Conservation (phyloP, 2,797 vertebrate genomes). For the Okamejei kenojei region DNA sequence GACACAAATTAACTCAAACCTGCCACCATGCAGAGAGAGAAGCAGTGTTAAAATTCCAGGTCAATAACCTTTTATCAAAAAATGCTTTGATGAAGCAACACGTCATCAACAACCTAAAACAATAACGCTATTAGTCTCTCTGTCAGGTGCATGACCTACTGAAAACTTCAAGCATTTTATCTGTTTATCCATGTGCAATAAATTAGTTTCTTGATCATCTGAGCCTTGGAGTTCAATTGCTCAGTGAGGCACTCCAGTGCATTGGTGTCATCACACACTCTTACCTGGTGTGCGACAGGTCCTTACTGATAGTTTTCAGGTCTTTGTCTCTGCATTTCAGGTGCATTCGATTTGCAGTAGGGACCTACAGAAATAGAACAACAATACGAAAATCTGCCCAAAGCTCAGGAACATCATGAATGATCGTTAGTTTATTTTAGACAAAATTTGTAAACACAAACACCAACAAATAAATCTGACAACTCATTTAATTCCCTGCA, state of each 20-base stretch:
- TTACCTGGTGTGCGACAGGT: conserved; percentile 59
- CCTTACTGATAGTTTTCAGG: conserved; percentile 50
- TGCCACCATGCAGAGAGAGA: conserved; percentile 16
- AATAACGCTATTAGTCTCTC: too few species aligned
- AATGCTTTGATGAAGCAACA: neutral
- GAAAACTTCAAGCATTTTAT: too few species aligned
- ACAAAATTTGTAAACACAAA: conserved; percentile 39
- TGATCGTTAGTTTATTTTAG: conserved; percentile 42
- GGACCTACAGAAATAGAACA: conserved; percentile 43
- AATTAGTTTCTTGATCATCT: too few species aligned
- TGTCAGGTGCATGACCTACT: too few species aligned
- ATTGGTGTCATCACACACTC: conserved; percentile 30
- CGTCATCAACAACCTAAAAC: neutral
- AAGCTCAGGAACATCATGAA: conserved; percentile 45
- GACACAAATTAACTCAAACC: neutral
- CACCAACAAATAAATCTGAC: conserved; percentile 40
- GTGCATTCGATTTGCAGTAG: conserved; percentile 41
- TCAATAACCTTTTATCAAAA: neutral
- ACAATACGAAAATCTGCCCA: conserved; percentile 40
- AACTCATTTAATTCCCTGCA: neutral
- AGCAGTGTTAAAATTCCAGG: too few species aligned
- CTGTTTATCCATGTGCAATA: too few species aligned
- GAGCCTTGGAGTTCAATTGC: neutral
- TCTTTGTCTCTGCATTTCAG: conserved; percentile 50
- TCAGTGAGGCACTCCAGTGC: neutral